A percentile compares a stretch with the other conserved stretches of the same genome.
These are phyloP conservation scores for Oenanthe melanoleuca DNA, from an alignment of 2,113 vertebrate species.

Conservation along the genomic window DNA sequence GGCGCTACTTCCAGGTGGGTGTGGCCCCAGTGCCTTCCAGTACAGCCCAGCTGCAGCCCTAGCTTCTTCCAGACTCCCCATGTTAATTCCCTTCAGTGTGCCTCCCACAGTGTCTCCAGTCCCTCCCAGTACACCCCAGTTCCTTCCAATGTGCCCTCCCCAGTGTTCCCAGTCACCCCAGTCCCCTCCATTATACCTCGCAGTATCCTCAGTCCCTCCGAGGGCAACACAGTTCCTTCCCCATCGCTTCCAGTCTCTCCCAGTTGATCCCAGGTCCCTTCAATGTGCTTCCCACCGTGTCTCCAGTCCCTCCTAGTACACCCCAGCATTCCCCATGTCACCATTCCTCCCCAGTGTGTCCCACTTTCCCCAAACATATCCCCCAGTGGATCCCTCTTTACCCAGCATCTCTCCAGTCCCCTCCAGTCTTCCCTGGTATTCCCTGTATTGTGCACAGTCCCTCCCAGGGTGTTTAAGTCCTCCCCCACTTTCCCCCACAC, in stretches of 20 bases:
- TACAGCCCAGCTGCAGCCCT: background rate
- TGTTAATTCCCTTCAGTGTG: background rate
- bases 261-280: background rate
- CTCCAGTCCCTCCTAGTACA: background rate
- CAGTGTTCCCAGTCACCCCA: no score
- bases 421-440: background rate
- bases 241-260: no score
- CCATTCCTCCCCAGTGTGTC: background rate
- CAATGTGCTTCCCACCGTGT: background rate
- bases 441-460: background rate
- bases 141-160: no score
- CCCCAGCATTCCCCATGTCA: background rate
- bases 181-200: no score
- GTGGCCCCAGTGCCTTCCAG: background rate
- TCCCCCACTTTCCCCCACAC: background rate
- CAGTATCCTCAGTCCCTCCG: no score
- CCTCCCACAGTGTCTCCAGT: no score
- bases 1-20: background rate
- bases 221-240: no score
- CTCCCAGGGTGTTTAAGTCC: background rate
- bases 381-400: background rate
- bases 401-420: background rate
- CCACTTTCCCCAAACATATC: background rate
- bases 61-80: background rate
- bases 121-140: no score